Conservation (phyloP, 2,888 invertebrate species). For the Hirtodrosophila histrioides region DNA sequence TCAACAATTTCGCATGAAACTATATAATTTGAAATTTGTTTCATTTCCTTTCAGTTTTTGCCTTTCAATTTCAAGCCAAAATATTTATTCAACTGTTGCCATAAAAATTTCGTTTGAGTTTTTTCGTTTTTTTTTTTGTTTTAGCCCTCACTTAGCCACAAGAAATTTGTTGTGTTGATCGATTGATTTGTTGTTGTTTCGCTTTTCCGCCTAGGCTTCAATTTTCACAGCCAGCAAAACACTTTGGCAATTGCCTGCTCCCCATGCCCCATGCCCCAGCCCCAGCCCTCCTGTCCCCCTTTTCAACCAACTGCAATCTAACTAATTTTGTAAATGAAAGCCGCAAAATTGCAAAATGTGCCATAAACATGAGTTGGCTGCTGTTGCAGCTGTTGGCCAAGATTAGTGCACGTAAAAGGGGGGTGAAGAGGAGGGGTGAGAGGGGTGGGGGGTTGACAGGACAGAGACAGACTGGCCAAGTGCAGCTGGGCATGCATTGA, state of each 20-base stretch:
- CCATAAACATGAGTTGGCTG: constrained; percentile 63
- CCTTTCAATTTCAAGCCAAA: constrained; percentile 13
- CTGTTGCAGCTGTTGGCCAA: constrained; percentile 43
- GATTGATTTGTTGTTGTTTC: constrained; percentile 57
- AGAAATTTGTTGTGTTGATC: constrained; percentile 38
- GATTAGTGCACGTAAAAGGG: constrained; percentile 4
- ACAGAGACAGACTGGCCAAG: constrained; percentile 26
- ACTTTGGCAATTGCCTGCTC: constrained; percentile 45
- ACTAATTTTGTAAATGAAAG: constrained; percentile 75
- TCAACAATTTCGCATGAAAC: too few species aligned
- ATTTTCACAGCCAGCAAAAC: constrained; percentile 51
- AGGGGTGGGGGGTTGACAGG: background rate
- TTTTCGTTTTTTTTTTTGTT: constrained; percentile 19
- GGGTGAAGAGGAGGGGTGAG: background rate
- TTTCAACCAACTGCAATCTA: constrained; percentile 40
- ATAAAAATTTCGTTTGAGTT: constrained; percentile 25
- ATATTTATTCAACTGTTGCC: constrained; percentile 39
- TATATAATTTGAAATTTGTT: background rate
- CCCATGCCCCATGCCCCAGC: constrained; percentile 9
- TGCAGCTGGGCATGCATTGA: constrained; percentile 77
- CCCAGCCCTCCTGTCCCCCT: background rate
- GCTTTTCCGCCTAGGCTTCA: constrained; percentile 51
- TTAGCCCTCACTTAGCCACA: constrained; percentile 21
- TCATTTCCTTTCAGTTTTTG: background rate
- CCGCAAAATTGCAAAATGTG: constrained; percentile 71